phyloP scores from a whole-genome alignment of 2,113 vertebrate genomes.

The Emydura subglobosa region DNA sequence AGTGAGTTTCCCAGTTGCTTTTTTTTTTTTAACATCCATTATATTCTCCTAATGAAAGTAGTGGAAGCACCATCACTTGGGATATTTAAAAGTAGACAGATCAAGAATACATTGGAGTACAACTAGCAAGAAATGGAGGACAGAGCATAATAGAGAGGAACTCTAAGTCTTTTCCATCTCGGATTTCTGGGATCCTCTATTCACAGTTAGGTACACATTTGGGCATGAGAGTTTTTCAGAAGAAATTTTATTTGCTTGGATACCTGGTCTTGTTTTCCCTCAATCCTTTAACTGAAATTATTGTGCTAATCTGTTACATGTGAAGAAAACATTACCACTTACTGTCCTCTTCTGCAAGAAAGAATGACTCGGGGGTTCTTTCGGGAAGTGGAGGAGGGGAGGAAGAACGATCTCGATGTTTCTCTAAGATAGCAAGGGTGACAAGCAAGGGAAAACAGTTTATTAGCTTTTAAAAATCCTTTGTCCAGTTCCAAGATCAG shows the following conservation, averaged over 20 bases:
- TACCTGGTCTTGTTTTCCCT: neutral
- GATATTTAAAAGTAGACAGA: neutral
- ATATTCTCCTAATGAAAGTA: neutral
- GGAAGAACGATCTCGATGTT: constrained; percentile 43
- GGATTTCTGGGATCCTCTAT: neutral
- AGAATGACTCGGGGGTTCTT: constrained; percentile 85
- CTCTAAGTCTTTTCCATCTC: neutral
- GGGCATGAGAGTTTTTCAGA: neutral
- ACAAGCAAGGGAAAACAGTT: neutral
- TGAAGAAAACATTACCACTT: constrained; percentile 45
- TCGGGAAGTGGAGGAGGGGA: constrained; percentile 80
- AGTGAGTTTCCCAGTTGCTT: neutral
- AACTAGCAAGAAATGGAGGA: neutral
- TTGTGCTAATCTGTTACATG: neutral
- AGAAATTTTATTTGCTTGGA: neutral
- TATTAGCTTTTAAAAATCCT: neutral
- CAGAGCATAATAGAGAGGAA: neutral
- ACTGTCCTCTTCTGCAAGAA: constrained; percentile 82
- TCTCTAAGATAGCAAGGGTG: constrained; percentile 43
- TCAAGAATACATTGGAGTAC: neutral
- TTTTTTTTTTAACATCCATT: neutral
- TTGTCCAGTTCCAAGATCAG: neutral
- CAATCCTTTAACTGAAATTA: neutral
- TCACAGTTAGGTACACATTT: neutral
- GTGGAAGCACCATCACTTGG: rapidly evolving